Evolutionary conservation across 2,888 invertebrate species (phyloP).

Genomic region (Brenthis ino): DNA sequence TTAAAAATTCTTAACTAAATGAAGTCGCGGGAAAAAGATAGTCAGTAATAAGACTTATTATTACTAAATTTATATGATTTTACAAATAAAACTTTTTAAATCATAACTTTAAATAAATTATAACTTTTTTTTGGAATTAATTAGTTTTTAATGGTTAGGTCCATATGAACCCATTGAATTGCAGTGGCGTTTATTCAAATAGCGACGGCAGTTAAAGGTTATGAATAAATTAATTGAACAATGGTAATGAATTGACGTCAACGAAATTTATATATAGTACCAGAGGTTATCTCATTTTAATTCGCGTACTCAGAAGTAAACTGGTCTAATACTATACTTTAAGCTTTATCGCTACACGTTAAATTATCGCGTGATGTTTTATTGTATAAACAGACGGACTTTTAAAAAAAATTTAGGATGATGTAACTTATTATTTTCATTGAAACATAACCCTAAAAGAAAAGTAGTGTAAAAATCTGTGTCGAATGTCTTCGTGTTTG

Average conservation of each 20-base stretch:
- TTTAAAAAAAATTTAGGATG: slow-evolving; percentile 31
- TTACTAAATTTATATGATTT: no score
- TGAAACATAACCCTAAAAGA: neutral
- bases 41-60: no score
- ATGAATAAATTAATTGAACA: slow-evolving; percentile 6
- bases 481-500: no score
- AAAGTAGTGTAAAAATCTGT: no score
- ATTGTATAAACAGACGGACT: slow-evolving; percentile 33
- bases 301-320: slow-evolving; percentile 48
- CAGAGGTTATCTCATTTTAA: slow-evolving; percentile 58
- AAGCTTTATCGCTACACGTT: slow-evolving; percentile 47
- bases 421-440: slow-evolving; percentile 40
- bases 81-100: no score
- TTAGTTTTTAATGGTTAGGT: no score
- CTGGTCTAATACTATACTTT: slow-evolving; percentile 58
- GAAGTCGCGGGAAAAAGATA: no score
- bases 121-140: no score
- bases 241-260: slow-evolving; percentile 47
- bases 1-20: no score
- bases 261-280: slow-evolving; percentile 28
- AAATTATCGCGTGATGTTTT: slow-evolving; percentile 46
- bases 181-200: no score
- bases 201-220: slow-evolving; percentile 4
- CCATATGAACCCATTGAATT: no score
- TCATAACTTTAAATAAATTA: no score